Percentiles rank a stretch among this genome's conserved stretches.
Evolutionary conservation across 2,113 vertebrate genomes (phyloP).

Genomic region (Clarias gariepinus): DNA sequence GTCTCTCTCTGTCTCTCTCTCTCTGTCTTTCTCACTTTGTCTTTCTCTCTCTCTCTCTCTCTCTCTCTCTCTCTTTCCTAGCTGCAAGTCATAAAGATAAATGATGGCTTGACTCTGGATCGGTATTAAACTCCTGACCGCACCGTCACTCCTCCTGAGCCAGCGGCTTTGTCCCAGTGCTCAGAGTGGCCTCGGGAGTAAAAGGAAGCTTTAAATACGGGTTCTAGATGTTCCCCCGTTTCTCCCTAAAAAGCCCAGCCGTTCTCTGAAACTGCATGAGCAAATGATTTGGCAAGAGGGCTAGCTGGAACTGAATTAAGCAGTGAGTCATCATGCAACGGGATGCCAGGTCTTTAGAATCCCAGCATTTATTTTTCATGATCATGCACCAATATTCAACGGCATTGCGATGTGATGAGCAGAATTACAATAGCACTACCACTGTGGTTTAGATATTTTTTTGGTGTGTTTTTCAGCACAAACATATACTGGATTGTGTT

Average conservation of each 20-base stretch:
- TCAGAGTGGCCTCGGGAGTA: slow-evolving; percentile 1
- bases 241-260: slow-evolving; percentile 1
- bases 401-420: not conserved
- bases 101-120: slow-evolving; percentile 46
- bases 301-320: slow-evolving; percentile 21
- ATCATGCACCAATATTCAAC: too few species aligned
- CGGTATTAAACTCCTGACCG: slow-evolving; percentile 50
- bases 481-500: not conserved
- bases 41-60: slow-evolving; percentile 9
- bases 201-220: slow-evolving; percentile 27
- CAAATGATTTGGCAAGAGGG: slow-evolving; percentile 26
- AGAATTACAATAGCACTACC: not conserved
- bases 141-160: slow-evolving; percentile 49
- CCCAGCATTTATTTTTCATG: not conserved
- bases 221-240: not conserved
- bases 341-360: slow-evolving; percentile 9
- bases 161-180: slow-evolving; percentile 22
- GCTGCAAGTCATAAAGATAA: slow-evolving; percentile 57
- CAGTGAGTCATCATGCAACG: slow-evolving; percentile 34
- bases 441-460: not conserved
- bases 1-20: slow-evolving; percentile 26
- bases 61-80: slow-evolving; percentile 47
- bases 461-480: not conserved
- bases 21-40: slow-evolving; percentile 18
- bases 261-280: not conserved